Evolutionary conservation across 2,113 vertebrate genomes (phyloP), one percentile per base, ranked within the genome.

Genomic region (Chauna torquata): DNA sequence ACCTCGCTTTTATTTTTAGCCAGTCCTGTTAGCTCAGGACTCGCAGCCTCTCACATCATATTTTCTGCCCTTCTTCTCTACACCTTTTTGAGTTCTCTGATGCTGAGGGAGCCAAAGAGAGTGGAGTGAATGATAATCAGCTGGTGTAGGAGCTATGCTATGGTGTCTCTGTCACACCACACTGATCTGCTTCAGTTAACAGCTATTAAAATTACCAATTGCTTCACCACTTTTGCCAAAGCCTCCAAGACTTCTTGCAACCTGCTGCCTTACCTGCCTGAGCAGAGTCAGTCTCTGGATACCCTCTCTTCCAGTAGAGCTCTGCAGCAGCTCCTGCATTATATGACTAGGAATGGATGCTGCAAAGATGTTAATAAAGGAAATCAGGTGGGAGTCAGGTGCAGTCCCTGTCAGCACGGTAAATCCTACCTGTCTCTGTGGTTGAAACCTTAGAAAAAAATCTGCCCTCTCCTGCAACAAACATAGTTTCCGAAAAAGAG

Each of bases 1-100:
- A 83, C 38, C 58, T 59, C 4, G 11, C 55, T 86, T 93, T 96
- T 80, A 95, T 94, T 97, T 97, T 97, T 96, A 97, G 85, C 49
- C 22, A 69, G 93, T 88, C 50, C 44, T 12, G 16, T 93, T 96
- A 79, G 58, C 80, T 44, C 57, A 80, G 10, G 61, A 52, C 45
- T 86, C 18, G 6, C 13, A 85, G 71, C 49, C 45, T 93, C 87
- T 85, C 70, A 71, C 16, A 83, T 74, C 10, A 19, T 65, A 82
- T 95, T 93, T 90, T 87, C 38, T 89, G 58, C 49, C 85, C 76
- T 95, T 96, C 71, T 95, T 86, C 79, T 91, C 83, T 70, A 71
- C 19, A 91, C 65, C 69, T 92, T 96, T 93, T 92, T 68, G 55
- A 87, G 74, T 76, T 90, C 71, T 89, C 58, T 55, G 44, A 80